These are phyloP conservation scores for Epizoanthus fatuus DNA, from an alignment of 92 coral and sea anemone genomes.

Conservation along the genomic window DNA sequence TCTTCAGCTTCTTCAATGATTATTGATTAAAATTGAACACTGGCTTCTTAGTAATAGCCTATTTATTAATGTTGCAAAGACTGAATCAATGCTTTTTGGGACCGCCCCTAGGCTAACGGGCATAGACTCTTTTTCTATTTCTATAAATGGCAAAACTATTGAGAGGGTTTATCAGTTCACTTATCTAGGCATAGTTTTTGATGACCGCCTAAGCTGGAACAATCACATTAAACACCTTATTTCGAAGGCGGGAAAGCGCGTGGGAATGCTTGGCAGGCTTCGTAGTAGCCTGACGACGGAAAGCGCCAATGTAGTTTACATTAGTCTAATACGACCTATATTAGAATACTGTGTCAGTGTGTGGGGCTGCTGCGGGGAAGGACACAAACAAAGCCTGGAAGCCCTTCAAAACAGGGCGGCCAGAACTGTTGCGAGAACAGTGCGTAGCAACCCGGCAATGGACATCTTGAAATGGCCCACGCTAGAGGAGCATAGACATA, in stretches of 20 bases:
- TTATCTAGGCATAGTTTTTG: conserved; percentile 56
- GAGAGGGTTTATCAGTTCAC: not conserved
- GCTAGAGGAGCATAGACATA: conserved; percentile 3
- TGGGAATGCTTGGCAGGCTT: conserved; percentile 67
- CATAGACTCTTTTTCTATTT: not conserved
- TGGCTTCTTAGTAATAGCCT: not conserved
- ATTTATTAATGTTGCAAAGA: not conserved
- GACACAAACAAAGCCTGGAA: conserved; percentile 39
- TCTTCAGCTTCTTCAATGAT: too few species aligned
- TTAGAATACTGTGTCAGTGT: conserved; percentile 57
- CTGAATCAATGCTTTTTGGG: not conserved
- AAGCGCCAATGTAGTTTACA: conserved; percentile 43
- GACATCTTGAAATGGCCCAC: conserved; percentile 49
- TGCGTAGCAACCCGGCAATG: conserved; percentile 41
- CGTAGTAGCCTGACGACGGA: conserved; percentile 46
- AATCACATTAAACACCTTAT: conserved; percentile 37
- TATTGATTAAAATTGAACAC: too few species aligned
- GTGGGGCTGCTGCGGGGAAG: conserved; percentile 69
- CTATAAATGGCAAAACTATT: too few species aligned
- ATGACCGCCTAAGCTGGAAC: conserved; percentile 58
- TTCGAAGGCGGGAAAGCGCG: conserved; percentile 58
- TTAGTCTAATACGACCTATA: conserved; percentile 51
- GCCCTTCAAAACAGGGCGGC: conserved; percentile 54
- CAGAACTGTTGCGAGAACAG: conserved; percentile 34
- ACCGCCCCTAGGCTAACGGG: not conserved